Base-by-base conservation (phyloP, 2,888 invertebrate genomes). In the Mellilla xanthometata region DNA sequence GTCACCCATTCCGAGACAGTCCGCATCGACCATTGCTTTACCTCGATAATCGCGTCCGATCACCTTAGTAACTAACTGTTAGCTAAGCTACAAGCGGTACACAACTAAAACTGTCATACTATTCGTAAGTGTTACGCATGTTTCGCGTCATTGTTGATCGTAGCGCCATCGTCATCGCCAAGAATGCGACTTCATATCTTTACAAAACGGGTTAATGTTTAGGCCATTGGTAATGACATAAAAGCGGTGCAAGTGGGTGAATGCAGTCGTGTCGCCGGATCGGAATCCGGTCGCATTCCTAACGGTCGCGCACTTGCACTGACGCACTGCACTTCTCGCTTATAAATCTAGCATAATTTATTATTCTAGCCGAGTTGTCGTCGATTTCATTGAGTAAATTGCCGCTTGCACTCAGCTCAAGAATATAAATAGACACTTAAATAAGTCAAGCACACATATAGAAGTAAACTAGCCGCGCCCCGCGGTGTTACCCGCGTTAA, bases 211-310 rank as follows among this genome's bases (percentile, higher is more conserved):
- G 71, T 70, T 73, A 72, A 74, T 76, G 75, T 77, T 83, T 80
- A 76, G 73, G 72, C 64, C 72, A 63, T 57, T 75, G 76, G 71
- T 75, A 81, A 78, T 86, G 81, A 85, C 76, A 81, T 83, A 83
- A 84, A 73, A 68, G 63, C 66, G 49, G 68, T 75, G 72, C 66
- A 70, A 79, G 76, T 79, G 65, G 74, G 75, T 72, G 72, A 79
- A 72, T 68, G 74, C 69, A 64, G 70, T 64, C 62, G 63, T 63
- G 71, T 57, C 56, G 66, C 66, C 63, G 67, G 66, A 63, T 68
- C 53, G 81, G 78, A 84, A 81, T 84, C 83, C 78, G 79, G 81
- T 78, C 76, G 67, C 82, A 82, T 83, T 79, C 81, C 81, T 82
- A 83, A 78, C 81, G 76, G 80, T 36, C 67, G 67, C 65, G 72